phyloP scores from a whole-genome alignment of 2,113 vertebrate genomes.

The Microcebus griseorufus region DNA sequence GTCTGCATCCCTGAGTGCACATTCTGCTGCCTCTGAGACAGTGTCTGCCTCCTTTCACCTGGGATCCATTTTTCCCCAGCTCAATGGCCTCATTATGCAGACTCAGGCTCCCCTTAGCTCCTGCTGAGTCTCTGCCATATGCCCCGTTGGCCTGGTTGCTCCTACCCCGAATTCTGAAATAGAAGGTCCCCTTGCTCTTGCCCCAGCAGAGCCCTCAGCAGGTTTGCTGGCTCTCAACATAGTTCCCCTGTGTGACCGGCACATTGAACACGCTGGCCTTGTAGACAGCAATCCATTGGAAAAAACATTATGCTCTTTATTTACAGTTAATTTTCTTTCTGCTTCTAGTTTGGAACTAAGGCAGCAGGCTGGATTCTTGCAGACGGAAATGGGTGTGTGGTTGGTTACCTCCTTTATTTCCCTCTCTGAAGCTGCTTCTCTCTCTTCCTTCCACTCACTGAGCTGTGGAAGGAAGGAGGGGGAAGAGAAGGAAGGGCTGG shows the following conservation, averaged over 20 bases:
- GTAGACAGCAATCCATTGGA: not conserved
- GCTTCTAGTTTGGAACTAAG: not conserved
- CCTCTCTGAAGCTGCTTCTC: not conserved
- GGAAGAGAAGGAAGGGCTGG: not conserved
- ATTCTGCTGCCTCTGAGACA: not conserved
- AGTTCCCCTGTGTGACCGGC: fast-evolving
- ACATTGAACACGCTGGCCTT: not conserved
- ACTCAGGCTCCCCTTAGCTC: not conserved
- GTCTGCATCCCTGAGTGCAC: not conserved
- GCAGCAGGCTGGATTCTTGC: not conserved
- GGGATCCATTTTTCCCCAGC: not conserved
- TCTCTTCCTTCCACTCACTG: not conserved
- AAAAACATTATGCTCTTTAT: not conserved
- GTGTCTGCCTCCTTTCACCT: not conserved
- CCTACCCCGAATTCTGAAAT: not conserved
- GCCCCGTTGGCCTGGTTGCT: not conserved
- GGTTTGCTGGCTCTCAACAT: not conserved
- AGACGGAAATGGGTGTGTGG: not conserved
- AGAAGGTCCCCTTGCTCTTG: not conserved
- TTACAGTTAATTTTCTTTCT: not conserved
- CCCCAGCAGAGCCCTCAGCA: not conserved
- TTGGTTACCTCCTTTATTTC: not conserved
- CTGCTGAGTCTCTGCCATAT: not conserved
- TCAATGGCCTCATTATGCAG: not conserved
- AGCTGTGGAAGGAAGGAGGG: not conserved